Conservation (phyloP, 2,888 invertebrate genomes). For the Prosapia bicincta region DNA sequence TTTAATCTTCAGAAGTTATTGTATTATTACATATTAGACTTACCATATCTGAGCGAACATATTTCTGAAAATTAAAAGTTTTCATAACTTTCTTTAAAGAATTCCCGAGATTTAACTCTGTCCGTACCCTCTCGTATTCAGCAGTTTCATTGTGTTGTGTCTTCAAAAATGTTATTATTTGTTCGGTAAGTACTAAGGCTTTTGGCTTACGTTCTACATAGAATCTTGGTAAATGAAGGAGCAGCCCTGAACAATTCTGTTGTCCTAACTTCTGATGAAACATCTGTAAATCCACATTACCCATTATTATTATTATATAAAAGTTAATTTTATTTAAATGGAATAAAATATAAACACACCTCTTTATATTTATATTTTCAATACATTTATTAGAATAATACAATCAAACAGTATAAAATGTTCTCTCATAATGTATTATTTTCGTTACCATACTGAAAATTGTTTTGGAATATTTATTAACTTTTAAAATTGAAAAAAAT, state of each 20-base stretch:
- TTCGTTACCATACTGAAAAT: too few species aligned
- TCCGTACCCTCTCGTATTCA: slow-evolving; percentile 51
- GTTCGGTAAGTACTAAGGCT: slow-evolving; percentile 52
- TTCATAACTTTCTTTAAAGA: slow-evolving; percentile 49
- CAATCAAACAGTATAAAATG: too few species aligned
- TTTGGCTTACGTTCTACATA: slow-evolving; percentile 55
- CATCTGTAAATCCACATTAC: slow-evolving; percentile 34
- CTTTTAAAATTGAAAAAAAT: too few species aligned
- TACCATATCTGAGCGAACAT: slow-evolving; percentile 16
- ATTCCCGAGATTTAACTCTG: slow-evolving; percentile 48
- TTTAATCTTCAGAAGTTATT: too few species aligned
- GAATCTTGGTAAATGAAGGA: slow-evolving; percentile 63
- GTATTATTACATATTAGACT: neutral
- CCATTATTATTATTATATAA: too few species aligned
- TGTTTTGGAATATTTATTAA: too few species aligned
- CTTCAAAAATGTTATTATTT: slow-evolving; percentile 54
- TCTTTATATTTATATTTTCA: too few species aligned
- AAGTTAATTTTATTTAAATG: neutral
- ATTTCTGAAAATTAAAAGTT: slow-evolving; percentile 44
- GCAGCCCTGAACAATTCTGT: slow-evolving; percentile 48
- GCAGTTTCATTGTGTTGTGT: slow-evolving; percentile 53
- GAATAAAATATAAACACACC: too few species aligned
- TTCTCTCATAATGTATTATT: too few species aligned
- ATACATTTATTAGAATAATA: too few species aligned
- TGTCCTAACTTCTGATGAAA: slow-evolving; percentile 52